Conservation (phyloP, 1,140 invertebrate genomes). For the Elymnias hypermnestra region DNA sequence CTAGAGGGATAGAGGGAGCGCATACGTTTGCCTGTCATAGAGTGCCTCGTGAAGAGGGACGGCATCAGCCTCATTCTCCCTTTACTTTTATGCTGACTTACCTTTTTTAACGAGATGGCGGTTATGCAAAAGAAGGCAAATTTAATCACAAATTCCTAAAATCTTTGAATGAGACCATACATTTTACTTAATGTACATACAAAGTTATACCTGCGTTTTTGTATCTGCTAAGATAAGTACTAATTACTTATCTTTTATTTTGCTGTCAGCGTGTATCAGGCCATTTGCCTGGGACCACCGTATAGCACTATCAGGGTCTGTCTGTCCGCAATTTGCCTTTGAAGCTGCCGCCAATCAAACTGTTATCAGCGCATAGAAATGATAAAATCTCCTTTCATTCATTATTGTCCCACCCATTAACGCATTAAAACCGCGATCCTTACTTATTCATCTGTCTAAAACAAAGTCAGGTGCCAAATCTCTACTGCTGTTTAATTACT, state of each 20-base stretch:
- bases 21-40: no score
- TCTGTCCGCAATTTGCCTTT: conserved; percentile 67
- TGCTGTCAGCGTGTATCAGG: conserved; percentile 16
- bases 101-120: no score
- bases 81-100: no score
- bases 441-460: conserved; percentile 64
- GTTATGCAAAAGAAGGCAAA: no score
- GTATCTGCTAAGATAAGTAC: conserved; percentile 21
- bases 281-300: conserved; percentile 38
- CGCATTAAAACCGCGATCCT: conserved; percentile 69
- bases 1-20: no score
- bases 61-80: no score
- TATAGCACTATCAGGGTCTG: conserved; percentile 40
- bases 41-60: no score
- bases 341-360: conserved; percentile 58
- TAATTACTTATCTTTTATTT: conserved; percentile 25
- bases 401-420: conserved; percentile 71
- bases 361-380: conserved; percentile 64
- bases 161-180: no score
- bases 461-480: conserved; percentile 39
- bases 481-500: conserved; percentile 51
- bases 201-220: conserved; percentile 18
- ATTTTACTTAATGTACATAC: conserved; percentile 13
- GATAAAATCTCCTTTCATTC: conserved; percentile 63
- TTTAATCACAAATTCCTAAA: no score